Percentiles rank a stretch among this genome's conserved stretches.
Conservation (phyloP, 2,888 invertebrate species). For the Dynastes tityus region DNA sequence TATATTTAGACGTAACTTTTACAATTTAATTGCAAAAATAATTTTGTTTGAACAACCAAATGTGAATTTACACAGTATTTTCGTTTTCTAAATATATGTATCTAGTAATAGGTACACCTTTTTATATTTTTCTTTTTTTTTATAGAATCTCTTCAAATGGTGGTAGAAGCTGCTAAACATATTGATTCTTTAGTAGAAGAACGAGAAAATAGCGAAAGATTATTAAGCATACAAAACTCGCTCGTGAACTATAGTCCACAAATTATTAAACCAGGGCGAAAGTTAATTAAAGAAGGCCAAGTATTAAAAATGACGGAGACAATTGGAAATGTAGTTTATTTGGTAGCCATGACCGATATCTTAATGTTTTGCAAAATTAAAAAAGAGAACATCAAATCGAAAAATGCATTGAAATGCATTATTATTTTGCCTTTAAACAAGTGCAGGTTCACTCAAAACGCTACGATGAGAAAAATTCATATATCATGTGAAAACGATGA, state of each 20-base stretch:
- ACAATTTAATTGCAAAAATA: too few species aligned
- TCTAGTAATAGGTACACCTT: too few species aligned
- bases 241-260: constrained; percentile 76
- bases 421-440: constrained; percentile 82
- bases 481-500: constrained; percentile 75
- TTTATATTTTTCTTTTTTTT: constrained; percentile 50
- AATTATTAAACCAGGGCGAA: constrained; percentile 80
- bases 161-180: constrained; percentile 80
- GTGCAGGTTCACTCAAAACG: constrained; percentile 76
- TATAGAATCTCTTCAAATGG: constrained; percentile 78
- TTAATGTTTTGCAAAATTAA: constrained; percentile 82
- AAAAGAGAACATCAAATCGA: constrained; percentile 73
- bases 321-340: constrained; percentile 70
- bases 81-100: too few species aligned
- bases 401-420: constrained; percentile 77
- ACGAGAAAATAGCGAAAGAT: constrained; percentile 80
- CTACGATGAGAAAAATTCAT: constrained; percentile 75
- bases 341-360: constrained; percentile 82
- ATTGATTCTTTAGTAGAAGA: constrained; percentile 83
- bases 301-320: constrained; percentile 74
- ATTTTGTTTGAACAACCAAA: too few species aligned
- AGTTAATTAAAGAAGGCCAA: constrained; percentile 79
- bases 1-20: too few species aligned
- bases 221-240: constrained; percentile 79
- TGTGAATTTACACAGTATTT: too few species aligned